Evolutionary conservation across 2,113 vertebrate genomes (phyloP), one percentile per base, ranked within the genome.

Genomic region (Calyptomena viridis): DNA sequence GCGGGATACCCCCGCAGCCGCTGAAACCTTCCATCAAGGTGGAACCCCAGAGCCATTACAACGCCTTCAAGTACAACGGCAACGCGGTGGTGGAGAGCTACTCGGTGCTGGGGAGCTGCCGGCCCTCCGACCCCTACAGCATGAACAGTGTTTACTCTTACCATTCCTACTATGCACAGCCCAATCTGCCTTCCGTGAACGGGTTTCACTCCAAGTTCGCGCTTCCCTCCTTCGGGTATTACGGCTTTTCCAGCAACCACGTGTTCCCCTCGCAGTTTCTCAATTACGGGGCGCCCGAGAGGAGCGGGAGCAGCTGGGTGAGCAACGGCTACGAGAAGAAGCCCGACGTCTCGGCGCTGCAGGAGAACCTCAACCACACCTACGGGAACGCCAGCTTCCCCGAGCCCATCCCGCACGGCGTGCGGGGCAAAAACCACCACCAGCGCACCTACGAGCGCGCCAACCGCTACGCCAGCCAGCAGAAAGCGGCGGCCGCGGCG

Each of bases 91-190:
- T 98, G 96, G 98, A 98, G 94, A 98, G 98, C 96, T 98, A 98
- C 93, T 98, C 98, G 95, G 96, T 98, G 98, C 96, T 98, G 94
- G 97, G 98, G 90, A 98, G 93, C 94, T 98, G 98, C 97, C 98
- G 99, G 96, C 98, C 98, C 96, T 98, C 98, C 3, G 99, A 99
- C 97, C 98, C 98, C 0, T 99, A 99, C 97, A 99, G 98, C 96
- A 97, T 98, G 97, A 98, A 97, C 96, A 98, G 98, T 93, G 98
- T 98, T 89, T 99, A 99, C 95, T 98, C 99, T 79, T 99, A 98
- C 94, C 98, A 99, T 96, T 98, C 98, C 96, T 99, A 98, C 99
- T 99, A 99, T 98, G 99, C 99, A 98, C 99, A 99, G 98, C 98
- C 99, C 96, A 97, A 98, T 97, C 98, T 99, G 92, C 97, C 98